Evolutionary conservation across 2,888 invertebrate species (phyloP).

Genomic region (Cheilosia grossa): DNA sequence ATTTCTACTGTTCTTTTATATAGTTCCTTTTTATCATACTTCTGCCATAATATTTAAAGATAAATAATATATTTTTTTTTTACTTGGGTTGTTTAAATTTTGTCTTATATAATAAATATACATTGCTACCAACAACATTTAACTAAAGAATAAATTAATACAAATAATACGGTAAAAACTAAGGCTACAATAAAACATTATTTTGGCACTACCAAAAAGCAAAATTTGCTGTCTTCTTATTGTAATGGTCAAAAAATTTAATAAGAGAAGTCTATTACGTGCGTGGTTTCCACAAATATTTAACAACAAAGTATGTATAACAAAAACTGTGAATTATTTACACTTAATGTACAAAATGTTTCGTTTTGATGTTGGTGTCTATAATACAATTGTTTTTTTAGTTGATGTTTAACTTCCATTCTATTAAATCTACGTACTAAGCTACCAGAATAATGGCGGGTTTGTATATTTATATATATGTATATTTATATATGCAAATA

Average conservation of each 20-base stretch:
- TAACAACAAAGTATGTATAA: slow-evolving; percentile 40
- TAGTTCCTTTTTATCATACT: slow-evolving; percentile 4
- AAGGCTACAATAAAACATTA: background rate
- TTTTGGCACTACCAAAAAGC: slow-evolving; percentile 63
- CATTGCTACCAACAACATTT: slow-evolving; percentile 63
- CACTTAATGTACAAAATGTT: slow-evolving; percentile 58
- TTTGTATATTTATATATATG: slow-evolving; percentile 14
- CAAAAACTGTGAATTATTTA: slow-evolving; percentile 56
- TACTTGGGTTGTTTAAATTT: slow-evolving; percentile 29
- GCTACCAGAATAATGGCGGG: slow-evolving; percentile 37
- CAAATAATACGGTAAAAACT: slow-evolving; percentile 10
- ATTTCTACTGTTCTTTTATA: slow-evolving; percentile 31
- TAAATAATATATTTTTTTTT: slow-evolving; percentile 65
- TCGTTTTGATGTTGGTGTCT: slow-evolving; percentile 18
- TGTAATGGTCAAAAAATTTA: slow-evolving; percentile 7
- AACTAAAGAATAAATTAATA: slow-evolving; percentile 64
- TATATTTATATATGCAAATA: slow-evolving; percentile 34
- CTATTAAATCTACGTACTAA: slow-evolving; percentile 26
- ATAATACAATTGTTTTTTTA: slow-evolving; percentile 48
- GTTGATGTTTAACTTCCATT: slow-evolving; percentile 42
- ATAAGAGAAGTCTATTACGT: slow-evolving; percentile 28
- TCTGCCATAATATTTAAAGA: slow-evolving; percentile 46
- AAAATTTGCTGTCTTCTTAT: slow-evolving; percentile 4
- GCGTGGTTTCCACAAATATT: slow-evolving; percentile 59
- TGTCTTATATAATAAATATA: slow-evolving; percentile 61